A percentile compares a stretch with the other conserved stretches of the same genome.
Conservation (phyloP, 2,888 invertebrate species). For the Heteromyza rotundicornis region DNA sequence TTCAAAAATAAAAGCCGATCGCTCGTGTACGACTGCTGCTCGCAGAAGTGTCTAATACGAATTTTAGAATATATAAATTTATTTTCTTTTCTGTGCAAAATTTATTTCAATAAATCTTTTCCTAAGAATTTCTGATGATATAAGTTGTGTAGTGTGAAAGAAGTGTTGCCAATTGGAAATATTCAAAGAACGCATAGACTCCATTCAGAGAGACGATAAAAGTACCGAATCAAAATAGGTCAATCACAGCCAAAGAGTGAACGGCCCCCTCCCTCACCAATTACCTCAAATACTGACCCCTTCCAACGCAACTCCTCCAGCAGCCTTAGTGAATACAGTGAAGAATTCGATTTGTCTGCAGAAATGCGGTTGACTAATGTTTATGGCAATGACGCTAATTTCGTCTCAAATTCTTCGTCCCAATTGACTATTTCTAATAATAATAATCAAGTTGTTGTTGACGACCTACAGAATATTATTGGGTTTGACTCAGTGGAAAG, state of each 20-base stretch:
- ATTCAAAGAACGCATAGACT: slow-evolving; percentile 9
- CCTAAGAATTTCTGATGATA: neutral
- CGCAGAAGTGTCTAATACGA: slow-evolving; percentile 22
- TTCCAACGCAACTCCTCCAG: neutral
- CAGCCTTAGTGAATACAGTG: neutral
- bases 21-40: slow-evolving; percentile 37
- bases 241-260: slow-evolving; percentile 22
- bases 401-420: slow-evolving; percentile 6
- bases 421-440: slow-evolving; percentile 7
- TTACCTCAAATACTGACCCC: neutral
- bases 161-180: slow-evolving; percentile 13
- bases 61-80: neutral
- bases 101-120: too few relatives aligned
- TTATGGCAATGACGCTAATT: slow-evolving; percentile 28
- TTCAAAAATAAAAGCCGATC: neutral
- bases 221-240: slow-evolving; percentile 25
- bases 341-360: slow-evolving; percentile 16
- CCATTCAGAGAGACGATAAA: neutral
- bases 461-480: neutral
- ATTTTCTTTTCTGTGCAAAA: neutral
- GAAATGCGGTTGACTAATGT: slow-evolving; percentile 15
- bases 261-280: neutral
- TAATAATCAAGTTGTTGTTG: slow-evolving; percentile 5
- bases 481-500: too few relatives aligned
- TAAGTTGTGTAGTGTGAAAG: neutral